Base-by-base conservation (phyloP, 1,140 invertebrate species). In the Pinna nobilis region DNA sequence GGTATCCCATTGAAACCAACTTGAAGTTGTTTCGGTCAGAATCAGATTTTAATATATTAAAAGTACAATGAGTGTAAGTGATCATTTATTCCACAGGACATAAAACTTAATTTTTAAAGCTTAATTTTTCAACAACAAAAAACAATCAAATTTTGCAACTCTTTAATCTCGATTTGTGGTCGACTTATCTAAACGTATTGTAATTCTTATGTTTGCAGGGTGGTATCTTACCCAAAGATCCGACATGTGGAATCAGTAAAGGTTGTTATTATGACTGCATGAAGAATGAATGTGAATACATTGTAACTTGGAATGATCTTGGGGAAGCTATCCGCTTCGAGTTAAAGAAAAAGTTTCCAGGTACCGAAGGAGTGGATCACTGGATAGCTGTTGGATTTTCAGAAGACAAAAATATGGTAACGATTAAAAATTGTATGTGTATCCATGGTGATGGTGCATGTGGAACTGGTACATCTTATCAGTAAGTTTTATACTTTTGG, bases 181-280 rank as follows among this genome's bases (percentile, higher is more conserved):
- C 15, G 5, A 1, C 15, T 47, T 47, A 1, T 47, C 15, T 47
- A 47, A 18, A 3, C 15, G 15, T 47, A 1, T 18, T 18, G 20
- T 18, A 18, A 20, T 20, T 18, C 44, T 47, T 47, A 18, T 1
- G 20, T 47, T 47, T 63, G 20, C 25, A 77, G 75, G 44, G 50
- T n/a, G 35, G 47, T 13, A 23, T n/a, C 32, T 28, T 78, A 2
- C 35, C 61, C 13, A 70, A 63, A 28, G 81, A 80, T 49, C 15
- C 55, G 28, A 93, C 92, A 9, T 97, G 96, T 83, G 92, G 91
- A 0, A 83, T 88, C 3, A 93, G 88, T 1, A 96, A 96, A 89
- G 93, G 93, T 44, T 97, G 95, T 84, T 96, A 96, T 83, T 94
- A 90, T 23, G 92, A 91, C 55, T 97, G 95, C 81, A 84, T 94